Evolutionary conservation across 2,113 vertebrate species (phyloP).

Genomic region (Elaphurus davidianus): DNA sequence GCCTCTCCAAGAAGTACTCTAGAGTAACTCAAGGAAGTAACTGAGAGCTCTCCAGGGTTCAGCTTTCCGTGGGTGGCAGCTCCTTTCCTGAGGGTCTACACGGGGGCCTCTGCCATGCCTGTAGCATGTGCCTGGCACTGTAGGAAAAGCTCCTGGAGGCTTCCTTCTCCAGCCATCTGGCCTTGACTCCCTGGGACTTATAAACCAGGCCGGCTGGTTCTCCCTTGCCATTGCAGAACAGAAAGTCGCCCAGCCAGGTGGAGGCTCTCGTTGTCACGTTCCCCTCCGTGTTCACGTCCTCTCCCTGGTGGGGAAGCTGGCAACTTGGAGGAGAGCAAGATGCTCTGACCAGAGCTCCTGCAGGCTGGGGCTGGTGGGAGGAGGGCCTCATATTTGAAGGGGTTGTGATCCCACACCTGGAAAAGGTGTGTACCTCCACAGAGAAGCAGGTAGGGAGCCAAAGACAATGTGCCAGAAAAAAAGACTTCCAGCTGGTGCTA

Average conservation of each 20-base stretch:
- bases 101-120: neutral
- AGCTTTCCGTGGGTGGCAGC: neutral
- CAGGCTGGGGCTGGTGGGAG: too few relatives aligned
- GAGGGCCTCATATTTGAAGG: neutral
- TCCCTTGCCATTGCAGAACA: neutral
- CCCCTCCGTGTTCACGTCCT: accelerated
- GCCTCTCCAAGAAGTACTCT: neutral
- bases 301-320: neutral
- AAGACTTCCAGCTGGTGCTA: neutral
- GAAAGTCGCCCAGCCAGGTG: accelerated
- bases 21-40: neutral
- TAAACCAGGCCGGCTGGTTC: neutral
- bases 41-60: neutral
- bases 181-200: neutral
- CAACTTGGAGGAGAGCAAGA: accelerated
- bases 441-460: neutral
- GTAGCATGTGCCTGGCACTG: neutral
- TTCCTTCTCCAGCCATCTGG: neutral
- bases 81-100: neutral
- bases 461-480: neutral
- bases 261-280: neutral
- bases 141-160: neutral
- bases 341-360: neutral
- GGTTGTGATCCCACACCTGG: too few relatives aligned
- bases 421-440: neutral